A percentile compares a stretch with the other conserved stretches of the same genome.
Evolutionary conservation across 2,888 invertebrate species (phyloP).

Genomic region (Griposia aprilina): DNA sequence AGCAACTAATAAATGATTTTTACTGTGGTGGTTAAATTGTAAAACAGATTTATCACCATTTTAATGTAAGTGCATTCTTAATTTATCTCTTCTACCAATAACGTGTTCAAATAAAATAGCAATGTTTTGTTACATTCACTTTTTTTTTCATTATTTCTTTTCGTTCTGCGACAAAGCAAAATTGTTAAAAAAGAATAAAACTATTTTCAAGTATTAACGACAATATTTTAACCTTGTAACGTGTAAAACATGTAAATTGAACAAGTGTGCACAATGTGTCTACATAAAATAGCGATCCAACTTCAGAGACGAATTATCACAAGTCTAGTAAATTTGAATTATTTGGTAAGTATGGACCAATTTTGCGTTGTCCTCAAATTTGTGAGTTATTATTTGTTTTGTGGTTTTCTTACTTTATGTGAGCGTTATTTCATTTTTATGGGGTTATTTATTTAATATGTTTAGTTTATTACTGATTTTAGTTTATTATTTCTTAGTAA

Average conservation of each 20-base stretch:
- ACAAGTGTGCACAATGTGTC: conserved; percentile 26
- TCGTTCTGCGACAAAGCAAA: conserved; percentile 6
- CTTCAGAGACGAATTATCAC: neutral
- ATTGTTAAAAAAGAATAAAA: neutral
- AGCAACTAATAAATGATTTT: neutral
- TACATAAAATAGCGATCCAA: neutral
- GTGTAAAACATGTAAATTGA: conserved; percentile 10
- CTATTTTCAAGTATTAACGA: neutral
- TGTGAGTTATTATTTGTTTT: conserved; percentile 9
- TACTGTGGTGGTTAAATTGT: neutral
- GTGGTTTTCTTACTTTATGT: conserved; percentile 8
- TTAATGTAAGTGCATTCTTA: neutral
- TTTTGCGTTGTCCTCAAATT: conserved; percentile 28
- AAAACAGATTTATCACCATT: neutral
- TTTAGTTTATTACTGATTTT: neutral
- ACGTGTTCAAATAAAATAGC: conserved; percentile 1
- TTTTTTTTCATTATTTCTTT: neutral
- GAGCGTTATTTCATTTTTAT: neutral
- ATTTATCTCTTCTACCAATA: neutral
- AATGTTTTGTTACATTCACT: conserved; percentile 44
- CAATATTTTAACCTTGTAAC: neutral
- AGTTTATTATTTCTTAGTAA: neutral
- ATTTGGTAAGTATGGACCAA: neutral
- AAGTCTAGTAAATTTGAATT: conserved; percentile 14
- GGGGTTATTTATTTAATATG: neutral